Evolutionary conservation across 2,797 vertebrate genomes (phyloP).

Genomic region (Aphelocoma californica): DNA sequence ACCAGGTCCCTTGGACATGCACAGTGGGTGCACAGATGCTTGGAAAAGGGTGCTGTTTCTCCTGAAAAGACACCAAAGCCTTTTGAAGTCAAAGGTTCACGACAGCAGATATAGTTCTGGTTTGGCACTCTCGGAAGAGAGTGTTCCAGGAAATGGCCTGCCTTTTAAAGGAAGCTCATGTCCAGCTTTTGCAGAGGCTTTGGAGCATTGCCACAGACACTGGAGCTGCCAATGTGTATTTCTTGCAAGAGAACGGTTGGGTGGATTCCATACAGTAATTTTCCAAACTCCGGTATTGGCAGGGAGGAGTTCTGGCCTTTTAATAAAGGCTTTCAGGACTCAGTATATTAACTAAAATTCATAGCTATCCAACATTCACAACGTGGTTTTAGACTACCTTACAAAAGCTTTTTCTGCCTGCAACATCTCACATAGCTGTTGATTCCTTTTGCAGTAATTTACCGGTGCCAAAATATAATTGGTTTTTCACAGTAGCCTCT

Average conservation of each 20-base stretch:
- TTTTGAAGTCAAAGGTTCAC: neutral
- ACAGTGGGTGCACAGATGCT: neutral
- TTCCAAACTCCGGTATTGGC: neutral
- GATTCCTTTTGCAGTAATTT: neutral
- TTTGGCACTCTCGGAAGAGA: neutral
- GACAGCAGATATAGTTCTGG: fast-evolving
- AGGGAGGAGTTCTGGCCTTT: too few relatives aligned
- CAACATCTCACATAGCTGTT: neutral
- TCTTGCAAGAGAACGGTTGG: neutral
- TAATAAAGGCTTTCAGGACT: too few relatives aligned
- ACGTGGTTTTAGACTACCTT: too few relatives aligned
- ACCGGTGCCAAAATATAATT: neutral
- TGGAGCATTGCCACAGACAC: neutral
- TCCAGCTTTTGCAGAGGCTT: neutral
- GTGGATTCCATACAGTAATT: neutral
- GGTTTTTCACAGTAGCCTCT: neutral
- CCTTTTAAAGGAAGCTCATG: neutral
- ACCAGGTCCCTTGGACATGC: neutral
- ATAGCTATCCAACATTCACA: too few relatives aligned
- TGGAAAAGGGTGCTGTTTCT: neutral
- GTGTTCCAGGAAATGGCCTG: neutral
- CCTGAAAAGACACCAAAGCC: neutral
- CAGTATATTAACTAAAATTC: too few relatives aligned
- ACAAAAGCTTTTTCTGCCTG: neutral
- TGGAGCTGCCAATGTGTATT: neutral